Percentiles rank a stretch among this genome's conserved stretches.
These are phyloP conservation scores for Neosilurus mollespiculum DNA, from an alignment of 2,797 vertebrate genomes.

Conservation along the genomic window DNA sequence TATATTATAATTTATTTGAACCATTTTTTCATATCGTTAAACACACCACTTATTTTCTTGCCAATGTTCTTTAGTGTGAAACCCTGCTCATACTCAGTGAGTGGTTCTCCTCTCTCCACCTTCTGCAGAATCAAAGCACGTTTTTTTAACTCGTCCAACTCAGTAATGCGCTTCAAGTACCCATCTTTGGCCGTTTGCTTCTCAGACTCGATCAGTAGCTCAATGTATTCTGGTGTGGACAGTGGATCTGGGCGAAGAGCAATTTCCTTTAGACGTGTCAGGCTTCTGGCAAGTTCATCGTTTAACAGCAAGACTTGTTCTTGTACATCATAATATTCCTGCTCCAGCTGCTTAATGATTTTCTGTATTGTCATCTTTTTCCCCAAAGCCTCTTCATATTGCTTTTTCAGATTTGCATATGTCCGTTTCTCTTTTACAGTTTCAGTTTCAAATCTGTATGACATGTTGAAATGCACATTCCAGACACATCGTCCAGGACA, in stretches of 20 bases:
- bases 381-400: conserved; percentile 42
- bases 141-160: conserved; percentile 1
- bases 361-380: not conserved
- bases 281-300: conserved; percentile 41
- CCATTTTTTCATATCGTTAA: not conserved
- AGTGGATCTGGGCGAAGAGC: conserved; percentile 62
- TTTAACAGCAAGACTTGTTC: conserved; percentile 42
- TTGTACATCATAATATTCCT: conserved; percentile 49
- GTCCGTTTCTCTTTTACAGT: conserved; percentile 36
- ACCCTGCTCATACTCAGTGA: not conserved
- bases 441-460: conserved; percentile 35
- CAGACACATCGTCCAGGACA: conserved; percentile 50
- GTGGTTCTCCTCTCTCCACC: conserved; percentile 6
- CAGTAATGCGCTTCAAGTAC: conserved; percentile 48
- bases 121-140: conserved; percentile 23
- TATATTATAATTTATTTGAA: no score
- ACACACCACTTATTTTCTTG: not conserved
- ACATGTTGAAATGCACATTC: conserved; percentile 44
- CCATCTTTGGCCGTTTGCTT: conserved; percentile 55
- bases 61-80: accelerated
- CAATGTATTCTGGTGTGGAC: conserved; percentile 62
- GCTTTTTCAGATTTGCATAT: conserved; percentile 40
- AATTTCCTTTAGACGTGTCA: conserved; percentile 64
- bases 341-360: not conserved
- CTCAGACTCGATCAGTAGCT: conserved; percentile 63